A percentile compares a stretch with the other conserved stretches of the same genome.
These are phyloP conservation scores for Eilema sororculum DNA, from an alignment of 2,888 invertebrate species.

Conservation along the genomic window DNA sequence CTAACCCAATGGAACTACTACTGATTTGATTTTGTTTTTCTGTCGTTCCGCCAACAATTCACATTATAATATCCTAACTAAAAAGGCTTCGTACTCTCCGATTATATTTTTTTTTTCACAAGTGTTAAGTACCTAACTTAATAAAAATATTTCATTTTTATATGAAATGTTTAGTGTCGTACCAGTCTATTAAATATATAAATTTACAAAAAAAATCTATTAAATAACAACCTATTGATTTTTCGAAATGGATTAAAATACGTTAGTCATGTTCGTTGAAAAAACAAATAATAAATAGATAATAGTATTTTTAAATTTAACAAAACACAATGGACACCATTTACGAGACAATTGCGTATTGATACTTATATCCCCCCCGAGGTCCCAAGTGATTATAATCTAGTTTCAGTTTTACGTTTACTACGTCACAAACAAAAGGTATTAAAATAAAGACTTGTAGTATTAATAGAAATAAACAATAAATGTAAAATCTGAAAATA, in stretches of 20 bases:
- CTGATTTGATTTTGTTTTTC: too few species aligned
- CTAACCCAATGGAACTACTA: too few species aligned
- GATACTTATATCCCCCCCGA: constrained; percentile 29
- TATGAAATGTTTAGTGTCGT: background rate
- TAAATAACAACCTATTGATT: background rate
- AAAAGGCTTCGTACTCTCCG: too few species aligned
- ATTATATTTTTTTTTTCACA: too few species aligned
- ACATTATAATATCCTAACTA: too few species aligned
- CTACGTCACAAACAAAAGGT: constrained; percentile 16
- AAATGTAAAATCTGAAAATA: background rate
- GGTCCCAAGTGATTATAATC: constrained; percentile 13
- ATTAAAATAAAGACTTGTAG: constrained; percentile 2
- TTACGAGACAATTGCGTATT: constrained; percentile 17
- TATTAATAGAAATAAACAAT: too few species aligned
- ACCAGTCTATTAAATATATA: background rate
- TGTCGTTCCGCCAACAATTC: too few species aligned
- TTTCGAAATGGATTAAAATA: background rate
- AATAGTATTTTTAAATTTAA: constrained; percentile 20
- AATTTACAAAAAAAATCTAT: background rate
- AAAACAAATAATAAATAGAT: constrained; percentile 18
- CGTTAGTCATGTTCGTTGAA: constrained; percentile 2
- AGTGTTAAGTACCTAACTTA: too few species aligned
- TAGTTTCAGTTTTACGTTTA: constrained; percentile 8
- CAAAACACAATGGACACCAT: constrained; percentile 24
- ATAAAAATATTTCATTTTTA: too few species aligned